phyloP scores from a whole-genome alignment of 1,140 invertebrate genomes.

The Bombus pascuorum region DNA sequence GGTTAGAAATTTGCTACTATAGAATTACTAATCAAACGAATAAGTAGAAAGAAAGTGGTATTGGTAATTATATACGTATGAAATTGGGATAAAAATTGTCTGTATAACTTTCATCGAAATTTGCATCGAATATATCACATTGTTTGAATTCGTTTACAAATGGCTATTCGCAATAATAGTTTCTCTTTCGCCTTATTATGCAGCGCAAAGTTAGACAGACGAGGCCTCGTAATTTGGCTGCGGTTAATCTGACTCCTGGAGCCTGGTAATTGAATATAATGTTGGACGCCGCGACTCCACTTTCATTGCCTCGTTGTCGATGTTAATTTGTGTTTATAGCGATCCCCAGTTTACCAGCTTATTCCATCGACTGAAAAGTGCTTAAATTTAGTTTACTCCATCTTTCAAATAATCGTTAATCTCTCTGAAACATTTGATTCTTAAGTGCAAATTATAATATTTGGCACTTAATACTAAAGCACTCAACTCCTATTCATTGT shows the following conservation, averaged over 20 bases:
- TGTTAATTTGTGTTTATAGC: not conserved
- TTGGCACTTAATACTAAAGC: not conserved
- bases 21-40: too few species aligned
- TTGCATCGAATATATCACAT: not conserved
- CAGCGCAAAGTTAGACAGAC: not conserved
- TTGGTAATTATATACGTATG: too few species aligned
- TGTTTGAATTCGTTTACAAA: not conserved
- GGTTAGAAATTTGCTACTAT: too few species aligned
- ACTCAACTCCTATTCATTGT: not conserved
- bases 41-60: too few species aligned
- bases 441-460: not conserved
- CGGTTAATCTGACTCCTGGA: not conserved
- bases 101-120: too few species aligned
- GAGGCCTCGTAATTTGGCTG: not conserved
- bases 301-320: not conserved
- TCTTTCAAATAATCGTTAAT: not conserved
- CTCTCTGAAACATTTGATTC: not conserved
- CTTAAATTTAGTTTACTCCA: not conserved
- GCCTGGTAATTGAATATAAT: conserved; percentile 14
- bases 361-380: not conserved
- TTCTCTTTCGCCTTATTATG: conserved; percentile 9
- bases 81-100: too few species aligned
- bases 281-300: too few species aligned
- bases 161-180: not conserved
- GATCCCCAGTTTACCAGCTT: not conserved